phyloP scores from a whole-genome alignment of 2,113 vertebrate genomes.

The Actinemys pallida region DNA sequence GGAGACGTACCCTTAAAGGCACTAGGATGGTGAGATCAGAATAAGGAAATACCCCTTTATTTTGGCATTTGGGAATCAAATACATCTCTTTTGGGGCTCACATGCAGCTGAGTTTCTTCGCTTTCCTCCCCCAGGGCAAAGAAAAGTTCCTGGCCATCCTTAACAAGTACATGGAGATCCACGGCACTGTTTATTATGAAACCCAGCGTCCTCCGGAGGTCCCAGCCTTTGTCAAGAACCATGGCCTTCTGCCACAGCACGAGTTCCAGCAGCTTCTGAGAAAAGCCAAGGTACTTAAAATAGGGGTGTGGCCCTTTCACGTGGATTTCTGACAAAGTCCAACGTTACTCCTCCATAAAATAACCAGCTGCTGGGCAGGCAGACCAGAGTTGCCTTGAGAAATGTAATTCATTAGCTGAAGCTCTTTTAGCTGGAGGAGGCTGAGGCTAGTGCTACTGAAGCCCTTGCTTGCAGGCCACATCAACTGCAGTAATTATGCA shows the following conservation, averaged over 20 bases:
- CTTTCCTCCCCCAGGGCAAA: constrained; percentile 85
- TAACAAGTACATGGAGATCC: constrained; percentile 96
- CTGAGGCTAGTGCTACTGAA: background rate
- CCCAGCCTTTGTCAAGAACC: constrained; percentile 95
- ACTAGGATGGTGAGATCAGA: background rate
- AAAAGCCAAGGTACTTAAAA: constrained; percentile 88
- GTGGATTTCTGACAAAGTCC: rapidly evolving
- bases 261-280: constrained; percentile 96
- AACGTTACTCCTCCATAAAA: rapidly evolving
- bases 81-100: background rate
- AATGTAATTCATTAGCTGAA: background rate
- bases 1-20: background rate
- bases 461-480: background rate
- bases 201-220: constrained; percentile 94
- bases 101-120: background rate
- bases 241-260: constrained; percentile 93
- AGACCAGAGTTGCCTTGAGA: background rate
- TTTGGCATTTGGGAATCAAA: rapidly evolving
- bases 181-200: constrained; percentile 96
- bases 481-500: background rate
- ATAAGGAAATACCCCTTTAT: background rate
- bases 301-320: rapidly evolving
- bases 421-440: background rate
- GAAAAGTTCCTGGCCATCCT: constrained; percentile 91
- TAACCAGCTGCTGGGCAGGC: rapidly evolving